Conservation (phyloP, 2,797 vertebrate genomes). For the Erithacus rubecula region DNA sequence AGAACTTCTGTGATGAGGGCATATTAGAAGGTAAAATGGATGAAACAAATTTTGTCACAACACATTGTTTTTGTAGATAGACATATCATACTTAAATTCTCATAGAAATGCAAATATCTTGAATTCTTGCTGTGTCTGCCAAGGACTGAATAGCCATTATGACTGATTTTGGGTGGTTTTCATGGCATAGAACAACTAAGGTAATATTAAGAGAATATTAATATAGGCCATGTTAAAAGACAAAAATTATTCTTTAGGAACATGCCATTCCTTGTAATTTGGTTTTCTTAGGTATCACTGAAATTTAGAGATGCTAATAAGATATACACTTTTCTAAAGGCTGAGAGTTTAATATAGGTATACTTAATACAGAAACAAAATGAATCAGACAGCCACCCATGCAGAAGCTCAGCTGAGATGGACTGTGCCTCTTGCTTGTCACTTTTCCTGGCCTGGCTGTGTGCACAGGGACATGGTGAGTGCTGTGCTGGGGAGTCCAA, state of each 20-base stretch:
- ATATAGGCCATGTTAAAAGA: not conserved
- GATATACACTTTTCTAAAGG: not conserved
- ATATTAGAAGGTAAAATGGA: not conserved
- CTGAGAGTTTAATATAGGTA: not conserved
- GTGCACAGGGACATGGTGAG: not conserved
- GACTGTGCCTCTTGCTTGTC: not conserved
- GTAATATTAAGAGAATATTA: not conserved
- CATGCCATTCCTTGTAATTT: fast-evolving
- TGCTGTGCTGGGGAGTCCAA: no score
- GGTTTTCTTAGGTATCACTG: not conserved
- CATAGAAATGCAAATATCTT: not conserved
- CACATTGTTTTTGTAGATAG: fast-evolving
- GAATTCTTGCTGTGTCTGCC: not conserved
- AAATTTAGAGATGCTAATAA: not conserved
- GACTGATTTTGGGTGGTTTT: not conserved
- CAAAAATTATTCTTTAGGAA: not conserved
- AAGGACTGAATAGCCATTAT: not conserved
- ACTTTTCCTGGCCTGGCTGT: not conserved
- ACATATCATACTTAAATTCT: fast-evolving
- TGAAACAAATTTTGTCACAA: not conserved
- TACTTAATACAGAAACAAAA: not conserved
- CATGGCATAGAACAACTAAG: not conserved
- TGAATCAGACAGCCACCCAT: not conserved
- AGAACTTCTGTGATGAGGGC: not conserved
- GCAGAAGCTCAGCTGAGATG: not conserved